Evolutionary conservation across 2,888 invertebrate species (phyloP).

Genomic region (Thysanoteuthis rhombus): DNA sequence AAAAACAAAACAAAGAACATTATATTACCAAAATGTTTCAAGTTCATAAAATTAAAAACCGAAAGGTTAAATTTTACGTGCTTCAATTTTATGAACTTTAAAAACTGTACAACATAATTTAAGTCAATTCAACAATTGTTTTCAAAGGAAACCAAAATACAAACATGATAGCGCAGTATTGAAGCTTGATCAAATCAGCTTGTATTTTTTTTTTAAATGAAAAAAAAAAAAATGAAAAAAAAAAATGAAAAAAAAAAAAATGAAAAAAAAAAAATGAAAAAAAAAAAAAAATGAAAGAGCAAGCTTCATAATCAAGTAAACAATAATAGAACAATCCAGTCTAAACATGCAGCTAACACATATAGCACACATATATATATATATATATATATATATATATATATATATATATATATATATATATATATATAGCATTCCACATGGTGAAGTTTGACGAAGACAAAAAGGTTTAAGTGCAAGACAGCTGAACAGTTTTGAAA

Average conservation of each 20-base stretch:
- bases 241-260: no score
- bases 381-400: neutral
- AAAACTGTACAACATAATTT: neutral
- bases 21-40: neutral
- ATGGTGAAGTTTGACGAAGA: neutral
- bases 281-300: neutral
- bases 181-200: neutral
- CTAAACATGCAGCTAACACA: neutral
- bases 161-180: neutral
- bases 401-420: neutral
- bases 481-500: constrained; percentile 29
- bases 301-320: constrained; percentile 1
- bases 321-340: constrained; percentile 12
- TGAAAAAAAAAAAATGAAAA: no score
- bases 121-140: neutral
- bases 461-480: constrained; percentile 21
- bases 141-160: neutral
- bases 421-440: no score
- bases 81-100: neutral
- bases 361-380: neutral
- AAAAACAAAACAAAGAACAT: no score
- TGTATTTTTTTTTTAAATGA: neutral
- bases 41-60: neutral
- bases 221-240: no score
- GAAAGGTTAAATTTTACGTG: neutral